Base-by-base conservation (phyloP, 2,113 vertebrate genomes). In the Atrichornis clamosus region DNA sequence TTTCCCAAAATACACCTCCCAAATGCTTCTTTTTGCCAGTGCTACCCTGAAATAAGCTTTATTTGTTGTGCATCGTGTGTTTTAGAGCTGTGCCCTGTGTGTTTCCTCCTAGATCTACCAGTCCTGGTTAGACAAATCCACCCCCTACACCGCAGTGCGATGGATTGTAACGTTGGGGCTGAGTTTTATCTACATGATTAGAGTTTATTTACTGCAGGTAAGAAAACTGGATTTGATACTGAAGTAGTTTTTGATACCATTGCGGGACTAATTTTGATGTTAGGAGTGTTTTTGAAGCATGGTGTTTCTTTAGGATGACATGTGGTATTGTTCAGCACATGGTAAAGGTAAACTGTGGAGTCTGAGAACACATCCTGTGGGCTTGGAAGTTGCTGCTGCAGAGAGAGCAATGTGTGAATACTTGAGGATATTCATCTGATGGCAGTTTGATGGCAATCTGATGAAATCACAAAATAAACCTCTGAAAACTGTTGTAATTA, bases 191-290 rank as follows among this genome's bases (percentile, higher is more conserved):
- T 99, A 99, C 98, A 99, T 99, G 99, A 98, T 99, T 97, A 98
- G 99, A 97, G 99, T 99, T 95, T 99, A 99, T 98, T 98, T 99
- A 98, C 98, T 99, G 97, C 99, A 99, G 99, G 99, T 99, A 95
- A 72, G 96, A 28, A 7, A 53, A 11, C 39, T 23, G 33, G 0
- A 7, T 21, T n/a, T 68, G n/a, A 14, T 60, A 30, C 41, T 68
- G 6, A 47, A 42, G 9, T 11, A 15, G 18, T 20, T 81, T 35
- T 11, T 72, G 77, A 2, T 76, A 16, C 13, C 44, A 6, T 30
- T 56, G 14, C 8, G 72, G 39, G 52, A 32, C 28, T 47, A 0
- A 3, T 41, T 84, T 52, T 47, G 21, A n/a, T 84, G 5, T 33
- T 77, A 22, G 17, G 33, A 27, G 21, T 10, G 10, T 33, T 62